Base-by-base conservation (phyloP, 2,888 invertebrate species). In the Brenthis daphne region DNA sequence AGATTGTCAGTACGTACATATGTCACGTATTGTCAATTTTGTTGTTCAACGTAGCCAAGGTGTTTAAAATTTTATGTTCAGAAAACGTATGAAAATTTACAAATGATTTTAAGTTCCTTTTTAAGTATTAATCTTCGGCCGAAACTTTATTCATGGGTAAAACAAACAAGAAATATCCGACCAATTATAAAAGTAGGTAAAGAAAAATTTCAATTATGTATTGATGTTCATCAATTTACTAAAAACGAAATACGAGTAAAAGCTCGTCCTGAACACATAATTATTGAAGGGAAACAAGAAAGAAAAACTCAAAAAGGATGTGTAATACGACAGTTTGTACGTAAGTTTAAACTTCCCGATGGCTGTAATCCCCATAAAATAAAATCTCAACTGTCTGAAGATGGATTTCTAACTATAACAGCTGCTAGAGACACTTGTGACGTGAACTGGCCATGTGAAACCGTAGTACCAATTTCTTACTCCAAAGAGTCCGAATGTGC, bases 281-380 rank as follows among this genome's bases (percentile, higher is more conserved):
- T 87, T 0, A 82, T 92, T 5, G 88, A 92, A 79, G 92, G 92
- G 0, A 90, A 89, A 69, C 87, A 89, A n/a, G 91, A 90, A 51
- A 81, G 81, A 24, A 81, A 84, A 68, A 83, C 82, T 0, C 77
- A 82, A 29, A 77, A 77, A 14, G 90, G 90, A 0, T 83, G 76
- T 53, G 70, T 87, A 0, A 66, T 86, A 1, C 77, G 86, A 4
- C 84, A 86, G 16, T 90, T 92, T 66, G 76, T 83, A 0, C 80
- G 84, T n/a, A 90, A 85, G 74, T 90, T 86, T 70, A 89, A 82
- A 64, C 71, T 92, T 0, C 92, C 92, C 0, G 75, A 81, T 4
- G 91, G 91, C 0, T 90, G 90, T 57, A 73, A 73, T 14, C 82
- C 85, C 0, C 74, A 80, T 0, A 76, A 77, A 0, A 84, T 91